phyloP scores from a whole-genome alignment of 2,113 vertebrate genomes.

The Elachura formosa region DNA sequence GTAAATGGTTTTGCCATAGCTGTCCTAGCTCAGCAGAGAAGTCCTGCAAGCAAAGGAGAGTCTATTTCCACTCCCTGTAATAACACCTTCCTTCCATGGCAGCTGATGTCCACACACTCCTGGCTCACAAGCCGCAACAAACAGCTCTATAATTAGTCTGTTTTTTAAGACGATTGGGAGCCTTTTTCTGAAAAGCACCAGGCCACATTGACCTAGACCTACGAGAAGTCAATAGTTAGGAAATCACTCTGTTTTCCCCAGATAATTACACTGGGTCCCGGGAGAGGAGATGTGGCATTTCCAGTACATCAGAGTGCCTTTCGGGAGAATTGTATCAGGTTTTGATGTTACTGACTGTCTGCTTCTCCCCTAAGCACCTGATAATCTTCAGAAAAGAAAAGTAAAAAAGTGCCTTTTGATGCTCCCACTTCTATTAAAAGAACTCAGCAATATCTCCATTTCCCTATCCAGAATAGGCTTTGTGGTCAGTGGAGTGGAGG shows the following conservation, averaged over 20 bases:
- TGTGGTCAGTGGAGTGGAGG: background rate
- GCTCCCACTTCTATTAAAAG: background rate
- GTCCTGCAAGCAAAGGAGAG: constrained; percentile 49
- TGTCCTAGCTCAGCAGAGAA: constrained; percentile 64
- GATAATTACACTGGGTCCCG: background rate
- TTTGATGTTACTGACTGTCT: background rate
- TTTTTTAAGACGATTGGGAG: background rate
- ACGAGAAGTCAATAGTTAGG: background rate
- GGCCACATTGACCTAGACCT: background rate
- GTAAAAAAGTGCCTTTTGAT: background rate
- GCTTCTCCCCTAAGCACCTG: background rate
- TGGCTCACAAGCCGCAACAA: background rate
- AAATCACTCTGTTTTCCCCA: constrained; percentile 7
- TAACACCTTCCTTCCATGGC: constrained; percentile 39
- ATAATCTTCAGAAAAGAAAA: background rate
- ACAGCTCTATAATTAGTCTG: background rate
- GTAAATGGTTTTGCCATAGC: constrained; percentile 70
- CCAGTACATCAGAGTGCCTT: background rate
- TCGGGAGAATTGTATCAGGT: background rate
- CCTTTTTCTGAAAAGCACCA: background rate
- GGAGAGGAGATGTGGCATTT: constrained; percentile 1
- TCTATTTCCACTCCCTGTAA: constrained; percentile 37
- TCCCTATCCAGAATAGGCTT: background rate
- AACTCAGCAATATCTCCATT: background rate
- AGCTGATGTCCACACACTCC: constrained; percentile 12